Evolutionary conservation across 2,888 invertebrate genomes (phyloP), one percentile per base, ranked within the genome.

Genomic region (Microdon myrmicae): DNA sequence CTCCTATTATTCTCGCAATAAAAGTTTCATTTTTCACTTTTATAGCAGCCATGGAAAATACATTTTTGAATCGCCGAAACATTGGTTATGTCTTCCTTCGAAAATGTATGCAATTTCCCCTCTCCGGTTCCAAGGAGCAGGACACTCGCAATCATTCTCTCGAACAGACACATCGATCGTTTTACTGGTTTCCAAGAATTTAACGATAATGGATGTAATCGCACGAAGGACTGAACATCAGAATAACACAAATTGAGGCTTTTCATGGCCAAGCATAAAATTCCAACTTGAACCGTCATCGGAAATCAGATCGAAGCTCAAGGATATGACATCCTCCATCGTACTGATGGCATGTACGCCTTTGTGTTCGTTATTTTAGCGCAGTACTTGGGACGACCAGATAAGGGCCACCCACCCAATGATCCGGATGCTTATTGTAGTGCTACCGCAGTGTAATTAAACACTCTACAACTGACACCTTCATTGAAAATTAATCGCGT

Each of bases 21-120:
- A 66, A 66, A 58, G 59, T 59, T 58, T 66, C 59, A 66, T 66
- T 66, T 66, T 66, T 66, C 66, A 66, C 53, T 66, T 66, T 66
- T 66, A 66, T 66, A 48, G 39, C 48, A 32, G 48, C 66, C 51
- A 64, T 58, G 64, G 51, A 58, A 64, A 58, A 64, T 64, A 53
- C 41, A 64, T 47, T 58, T 64, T 51, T 38, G 51, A 58, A 64
- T 53, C 51, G 51, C 20, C 51, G 47, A 58, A 47, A 64, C 41
- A 37, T 38, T 43, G 13, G 20, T 12, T 37, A 14, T 10, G 7
- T n/a, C 8, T 20, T 3, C 20, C 28, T 20, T 13, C n/a, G 16
- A 34, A 34, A 49, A 26, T 49, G 49, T 44, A 64, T 64, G 45
- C 56, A 56, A 45, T 22, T 25, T 34, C 19, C 22, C 31, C 13